Conservation (phyloP, 2,797 vertebrate genomes). For the Dendrocincla fuliginosa region DNA sequence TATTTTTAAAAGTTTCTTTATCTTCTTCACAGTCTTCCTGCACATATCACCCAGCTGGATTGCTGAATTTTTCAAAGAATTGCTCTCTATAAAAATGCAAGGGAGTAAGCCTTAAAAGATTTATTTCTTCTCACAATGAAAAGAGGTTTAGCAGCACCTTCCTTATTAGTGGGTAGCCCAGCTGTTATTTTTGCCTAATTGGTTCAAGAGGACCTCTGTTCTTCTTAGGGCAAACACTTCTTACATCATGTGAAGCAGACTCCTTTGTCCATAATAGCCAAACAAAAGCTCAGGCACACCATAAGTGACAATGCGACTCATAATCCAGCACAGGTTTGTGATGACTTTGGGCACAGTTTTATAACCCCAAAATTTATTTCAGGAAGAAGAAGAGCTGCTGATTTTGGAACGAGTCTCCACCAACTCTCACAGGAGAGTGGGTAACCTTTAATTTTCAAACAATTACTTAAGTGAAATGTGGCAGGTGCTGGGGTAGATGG, state of each 20-base stretch:
- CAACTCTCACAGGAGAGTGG: neutral
- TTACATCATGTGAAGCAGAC: constrained; percentile 68
- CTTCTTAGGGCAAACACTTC: constrained; percentile 73
- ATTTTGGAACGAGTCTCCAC: neutral
- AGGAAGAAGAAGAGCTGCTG: constrained; percentile 28
- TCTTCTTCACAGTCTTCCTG: constrained; percentile 71
- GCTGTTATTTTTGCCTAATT: constrained; percentile 74
- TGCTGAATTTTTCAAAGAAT: constrained; percentile 70
- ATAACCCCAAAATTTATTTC: constrained; percentile 50
- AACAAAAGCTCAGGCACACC: constrained; percentile 63
- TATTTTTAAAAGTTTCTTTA: constrained; percentile 74
- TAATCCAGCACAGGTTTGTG: constrained; percentile 50
- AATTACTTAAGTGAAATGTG: constrained; percentile 19
- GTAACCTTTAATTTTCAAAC: constrained; percentile 53
- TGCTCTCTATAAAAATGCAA: constrained; percentile 72
- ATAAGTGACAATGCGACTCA: constrained; percentile 47
- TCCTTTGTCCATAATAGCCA: constrained; percentile 69
- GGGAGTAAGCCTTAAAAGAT: constrained; percentile 72
- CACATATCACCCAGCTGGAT: constrained; percentile 68
- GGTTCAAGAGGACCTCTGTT: constrained; percentile 72
- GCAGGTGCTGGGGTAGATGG: neutral
- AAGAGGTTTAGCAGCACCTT: constrained; percentile 73
- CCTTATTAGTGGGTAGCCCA: constrained; percentile 72
- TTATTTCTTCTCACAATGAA: constrained; percentile 73
- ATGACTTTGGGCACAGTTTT: constrained; percentile 55